Percentiles rank a stretch among this genome's conserved stretches.
Evolutionary conservation across 1,140 invertebrate genomes (phyloP).

Genomic region (Cherax destructor): DNA sequence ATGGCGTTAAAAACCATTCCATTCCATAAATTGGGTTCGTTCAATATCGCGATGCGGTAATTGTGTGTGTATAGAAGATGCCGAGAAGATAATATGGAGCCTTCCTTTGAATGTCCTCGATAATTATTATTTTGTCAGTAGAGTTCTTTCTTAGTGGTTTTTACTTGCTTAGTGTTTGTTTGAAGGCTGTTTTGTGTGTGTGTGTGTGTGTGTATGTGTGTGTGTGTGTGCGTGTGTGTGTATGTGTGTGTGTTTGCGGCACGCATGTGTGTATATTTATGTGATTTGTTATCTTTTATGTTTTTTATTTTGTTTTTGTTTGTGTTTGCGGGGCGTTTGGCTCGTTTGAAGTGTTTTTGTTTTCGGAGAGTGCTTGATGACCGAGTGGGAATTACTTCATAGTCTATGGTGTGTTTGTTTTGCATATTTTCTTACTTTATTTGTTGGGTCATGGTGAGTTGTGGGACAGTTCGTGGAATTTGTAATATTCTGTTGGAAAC

Average conservation of each 20-base stretch:
- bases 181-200: too few species aligned
- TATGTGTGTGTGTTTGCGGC: not conserved
- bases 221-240: not conserved
- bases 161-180: too few species aligned
- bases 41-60: slow-evolving; percentile 31
- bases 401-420: not conserved
- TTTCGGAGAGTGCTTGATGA: not conserved
- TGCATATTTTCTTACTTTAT: slow-evolving; percentile 18
- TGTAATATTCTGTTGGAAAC: not conserved
- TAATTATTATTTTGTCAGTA: too few species aligned
- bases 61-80: slow-evolving; percentile 23
- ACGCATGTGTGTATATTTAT: not conserved
- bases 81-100: too few species aligned
- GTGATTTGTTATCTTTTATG: not conserved
- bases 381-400: too few species aligned
- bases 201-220: too few species aligned
- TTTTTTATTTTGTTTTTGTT: slow-evolving; percentile 7
- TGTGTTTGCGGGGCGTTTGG: not conserved
- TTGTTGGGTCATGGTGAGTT: not conserved
- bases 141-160: too few species aligned
- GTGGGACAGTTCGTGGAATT: not conserved
- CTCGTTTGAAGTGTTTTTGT: not conserved
- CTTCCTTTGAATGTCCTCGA: too few species aligned
- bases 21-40: slow-evolving; percentile 48
- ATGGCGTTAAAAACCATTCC: slow-evolving; percentile 39